Conservation (phyloP, 2,113 vertebrate genomes). For the Brienomyrus longianalis region DNA sequence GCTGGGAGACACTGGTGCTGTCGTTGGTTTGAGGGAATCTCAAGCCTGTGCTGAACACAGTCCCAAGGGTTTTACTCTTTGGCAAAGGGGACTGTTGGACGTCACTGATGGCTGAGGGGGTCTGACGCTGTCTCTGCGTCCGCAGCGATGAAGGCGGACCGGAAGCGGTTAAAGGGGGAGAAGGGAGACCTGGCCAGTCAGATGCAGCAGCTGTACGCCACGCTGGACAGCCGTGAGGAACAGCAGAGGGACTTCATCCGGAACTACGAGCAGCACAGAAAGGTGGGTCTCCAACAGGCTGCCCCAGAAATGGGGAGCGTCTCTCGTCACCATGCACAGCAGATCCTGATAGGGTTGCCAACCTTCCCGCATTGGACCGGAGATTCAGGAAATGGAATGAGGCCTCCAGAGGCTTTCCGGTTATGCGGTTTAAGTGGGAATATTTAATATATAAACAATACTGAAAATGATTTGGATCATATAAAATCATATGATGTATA, state of each 20-base stretch:
- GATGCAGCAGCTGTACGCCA: slow-evolving; percentile 84
- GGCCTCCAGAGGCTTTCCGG: too few relatives aligned
- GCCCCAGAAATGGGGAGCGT: background rate
- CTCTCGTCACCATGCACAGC: background rate
- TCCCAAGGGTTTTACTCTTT: background rate
- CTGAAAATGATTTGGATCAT: background rate
- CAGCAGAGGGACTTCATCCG: slow-evolving; percentile 80
- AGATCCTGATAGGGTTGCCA: background rate
- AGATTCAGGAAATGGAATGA: background rate
- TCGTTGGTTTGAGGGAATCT: background rate
- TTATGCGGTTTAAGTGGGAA: background rate
- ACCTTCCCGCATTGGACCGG: background rate
- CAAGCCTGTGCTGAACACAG: background rate
- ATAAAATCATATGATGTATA: background rate
- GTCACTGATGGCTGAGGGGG: background rate
- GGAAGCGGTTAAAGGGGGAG: slow-evolving; percentile 76
- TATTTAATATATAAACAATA: background rate
- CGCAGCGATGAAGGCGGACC: slow-evolving; percentile 79
- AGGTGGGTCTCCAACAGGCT: slow-evolving; percentile 48
- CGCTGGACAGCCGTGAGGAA: slow-evolving; percentile 77
- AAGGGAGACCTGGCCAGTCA: slow-evolving; percentile 79
- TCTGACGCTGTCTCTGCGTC: slow-evolving; percentile 16
- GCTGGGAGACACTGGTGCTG: background rate
- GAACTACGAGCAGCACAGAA: slow-evolving; percentile 82
- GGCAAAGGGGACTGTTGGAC: background rate